Base-by-base conservation (phyloP, 1,140 invertebrate genomes). In the Zaprionus capensis region DNA sequence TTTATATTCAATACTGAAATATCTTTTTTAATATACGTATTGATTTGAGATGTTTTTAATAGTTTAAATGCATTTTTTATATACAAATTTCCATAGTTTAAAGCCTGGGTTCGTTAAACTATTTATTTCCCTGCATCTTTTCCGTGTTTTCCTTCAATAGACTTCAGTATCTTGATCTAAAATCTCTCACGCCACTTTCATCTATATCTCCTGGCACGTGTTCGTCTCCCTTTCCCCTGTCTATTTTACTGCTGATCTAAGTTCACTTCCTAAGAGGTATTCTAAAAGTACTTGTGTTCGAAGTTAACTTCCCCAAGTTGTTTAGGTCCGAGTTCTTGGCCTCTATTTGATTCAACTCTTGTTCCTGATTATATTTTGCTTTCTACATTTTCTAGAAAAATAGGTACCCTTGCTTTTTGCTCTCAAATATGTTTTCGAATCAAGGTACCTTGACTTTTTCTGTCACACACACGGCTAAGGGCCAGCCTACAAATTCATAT, bases 171-270 rank as follows among this genome's bases (percentile, higher is more conserved):
- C 41, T 17, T 17, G 7, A 17, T n/a, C n/a, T 17, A 7, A 7
- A n/a, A 44, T 49, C 6, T 63, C n/a, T 26, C 46, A 51, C 17
- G 31, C 49, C 46, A 36, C 36, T 66, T 44, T 5, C 36, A 28
- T 15, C 51, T 56, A 28, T 56, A 11, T 26, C 26, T 56, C 28
- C 0, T 22, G 22, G n/a, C n/a, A 5, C 17, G 17, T 15, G 38
- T n/a, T n/a, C 15, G 15, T n/a, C 38, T n/a, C 38, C 38, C 38
- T 15, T 1, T 41, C 38, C 20, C 1, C 1, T 12, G n/a, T 20
- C 7, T 49, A 41, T 22, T 22, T 22, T 22, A 22, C 22, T 22
- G 1, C 1, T 22, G 22, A 2, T 22, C 22, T 22, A 22, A 22
- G 22, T 22, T 22, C 22, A 22, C 22, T 22, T 22, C 22, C 22